Percentiles rank a stretch among this genome's conserved stretches.
Conservation (phyloP, 2,888 invertebrate genomes). For the Patella pellucida region DNA sequence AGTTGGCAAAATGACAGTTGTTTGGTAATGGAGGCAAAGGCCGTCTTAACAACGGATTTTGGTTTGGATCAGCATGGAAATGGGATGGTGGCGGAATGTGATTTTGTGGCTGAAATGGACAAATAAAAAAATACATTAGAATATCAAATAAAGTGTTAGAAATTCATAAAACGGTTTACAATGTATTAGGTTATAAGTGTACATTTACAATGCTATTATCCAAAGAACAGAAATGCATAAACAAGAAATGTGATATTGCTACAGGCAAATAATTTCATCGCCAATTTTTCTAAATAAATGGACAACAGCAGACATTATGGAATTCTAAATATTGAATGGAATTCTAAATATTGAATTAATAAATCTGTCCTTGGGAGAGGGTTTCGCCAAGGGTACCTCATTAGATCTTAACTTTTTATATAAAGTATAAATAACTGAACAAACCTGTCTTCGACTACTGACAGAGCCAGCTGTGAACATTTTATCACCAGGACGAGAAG, state of each 20-base stretch:
- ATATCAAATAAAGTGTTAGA: constrained; percentile 22
- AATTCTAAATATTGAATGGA: too few species aligned
- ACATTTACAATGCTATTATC: too few species aligned
- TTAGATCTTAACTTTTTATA: too few species aligned
- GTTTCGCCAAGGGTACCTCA: too few species aligned
- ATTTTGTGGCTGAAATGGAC: constrained; percentile 24
- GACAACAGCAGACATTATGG: too few species aligned
- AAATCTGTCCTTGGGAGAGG: too few species aligned
- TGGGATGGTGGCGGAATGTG: constrained; percentile 18
- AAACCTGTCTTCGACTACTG: neutral
- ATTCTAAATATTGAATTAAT: too few species aligned
- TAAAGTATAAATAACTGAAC: neutral
- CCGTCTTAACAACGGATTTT: neutral
- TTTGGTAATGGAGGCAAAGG: constrained; percentile 8
- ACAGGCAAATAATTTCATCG: too few species aligned
- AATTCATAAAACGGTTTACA: neutral
- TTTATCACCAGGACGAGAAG: constrained; percentile 3
- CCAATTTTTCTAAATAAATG: too few species aligned
- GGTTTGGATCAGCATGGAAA: constrained; percentile 14
- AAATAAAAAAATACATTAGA: constrained; percentile 7
- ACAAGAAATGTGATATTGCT: too few species aligned
- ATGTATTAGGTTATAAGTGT: too few species aligned
- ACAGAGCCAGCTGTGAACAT: neutral
- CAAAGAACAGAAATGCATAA: too few species aligned
- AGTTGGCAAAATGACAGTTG: constrained; percentile 12